Percentiles rank a stretch among this genome's conserved stretches.
phyloP scores from a whole-genome alignment of 2,888 invertebrate genomes.

The Brenthis hecate region DNA sequence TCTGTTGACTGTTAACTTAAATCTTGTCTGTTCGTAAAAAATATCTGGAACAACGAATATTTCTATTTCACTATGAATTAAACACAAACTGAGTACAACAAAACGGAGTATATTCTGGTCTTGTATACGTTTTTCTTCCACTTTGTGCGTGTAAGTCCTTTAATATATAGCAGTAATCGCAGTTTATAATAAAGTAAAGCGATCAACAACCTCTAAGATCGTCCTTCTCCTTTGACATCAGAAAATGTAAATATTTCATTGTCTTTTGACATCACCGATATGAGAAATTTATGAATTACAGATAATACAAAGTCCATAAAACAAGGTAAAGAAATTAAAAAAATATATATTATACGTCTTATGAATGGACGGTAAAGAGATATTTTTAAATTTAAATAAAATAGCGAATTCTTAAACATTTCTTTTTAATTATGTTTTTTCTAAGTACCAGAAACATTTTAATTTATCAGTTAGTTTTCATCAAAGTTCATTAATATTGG shows the following conservation, averaged over 20 bases:
- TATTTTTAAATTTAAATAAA: too few relatives aligned
- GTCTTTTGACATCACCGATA: slow-evolving; percentile 21
- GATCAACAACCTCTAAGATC: slow-evolving; percentile 31
- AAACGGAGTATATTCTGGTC: slow-evolving; percentile 4
- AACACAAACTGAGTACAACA: slow-evolving; percentile 7
- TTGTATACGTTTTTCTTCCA: slow-evolving; percentile 4
- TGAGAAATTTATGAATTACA: slow-evolving; percentile 2
- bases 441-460: too few relatives aligned
- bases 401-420: too few relatives aligned
- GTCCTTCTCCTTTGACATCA: slow-evolving; percentile 31
- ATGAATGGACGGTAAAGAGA: too few relatives aligned
- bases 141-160: neutral
- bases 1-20: slow-evolving; percentile 15
- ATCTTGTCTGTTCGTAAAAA: slow-evolving; percentile 19
- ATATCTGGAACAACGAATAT: slow-evolving; percentile 7
- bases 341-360: too few relatives aligned
- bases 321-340: too few relatives aligned
- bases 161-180: slow-evolving; percentile 12
- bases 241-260: slow-evolving; percentile 32
- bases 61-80: slow-evolving; percentile 6
- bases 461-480: too few relatives aligned
- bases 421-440: too few relatives aligned
- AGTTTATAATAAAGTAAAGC: slow-evolving; percentile 30
- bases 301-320: too few relatives aligned
- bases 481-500: too few relatives aligned